A percentile compares a stretch with the other conserved stretches of the same genome.
phyloP scores from a whole-genome alignment of 2,797 vertebrate genomes.

The Brachymystax lenok region DNA sequence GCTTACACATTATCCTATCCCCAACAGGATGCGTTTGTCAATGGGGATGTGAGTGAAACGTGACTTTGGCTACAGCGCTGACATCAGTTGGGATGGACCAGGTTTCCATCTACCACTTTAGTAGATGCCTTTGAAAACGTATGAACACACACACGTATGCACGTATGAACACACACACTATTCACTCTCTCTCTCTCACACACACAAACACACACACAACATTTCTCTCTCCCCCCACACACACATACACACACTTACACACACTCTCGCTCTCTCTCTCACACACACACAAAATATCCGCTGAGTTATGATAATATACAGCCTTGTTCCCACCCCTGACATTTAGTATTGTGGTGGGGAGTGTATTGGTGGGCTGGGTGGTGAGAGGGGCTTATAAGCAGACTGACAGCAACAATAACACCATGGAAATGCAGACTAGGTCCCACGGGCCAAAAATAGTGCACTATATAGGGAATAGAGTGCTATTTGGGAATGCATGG shows the following conservation, averaged over 20 bases:
- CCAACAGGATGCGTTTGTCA: slow-evolving; percentile 55
- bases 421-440: neutral
- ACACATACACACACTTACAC: no score
- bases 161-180: neutral
- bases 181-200: neutral
- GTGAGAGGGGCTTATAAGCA: neutral
- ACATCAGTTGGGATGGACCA: slow-evolving; percentile 60
- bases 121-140: slow-evolving; percentile 56
- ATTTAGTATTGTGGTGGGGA: neutral
- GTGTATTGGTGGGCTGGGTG: neutral
- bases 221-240: no score
- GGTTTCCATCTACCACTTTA: slow-evolving; percentile 53
- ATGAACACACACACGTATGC: no score
- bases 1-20: slow-evolving; percentile 11
- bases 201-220: no score
- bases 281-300: neutral
- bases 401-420: neutral
- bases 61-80: slow-evolving; percentile 58
- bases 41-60: slow-evolving; percentile 56
- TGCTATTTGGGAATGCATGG: neutral
- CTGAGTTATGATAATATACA: neutral
- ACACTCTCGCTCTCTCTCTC: no score
- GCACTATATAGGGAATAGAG: neutral
- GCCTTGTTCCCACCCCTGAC: neutral
- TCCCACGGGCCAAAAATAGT: neutral